Evolutionary conservation across 2,113 vertebrate species (phyloP), one percentile per base, ranked within the genome.

Genomic region (Spilogale gracilis): DNA sequence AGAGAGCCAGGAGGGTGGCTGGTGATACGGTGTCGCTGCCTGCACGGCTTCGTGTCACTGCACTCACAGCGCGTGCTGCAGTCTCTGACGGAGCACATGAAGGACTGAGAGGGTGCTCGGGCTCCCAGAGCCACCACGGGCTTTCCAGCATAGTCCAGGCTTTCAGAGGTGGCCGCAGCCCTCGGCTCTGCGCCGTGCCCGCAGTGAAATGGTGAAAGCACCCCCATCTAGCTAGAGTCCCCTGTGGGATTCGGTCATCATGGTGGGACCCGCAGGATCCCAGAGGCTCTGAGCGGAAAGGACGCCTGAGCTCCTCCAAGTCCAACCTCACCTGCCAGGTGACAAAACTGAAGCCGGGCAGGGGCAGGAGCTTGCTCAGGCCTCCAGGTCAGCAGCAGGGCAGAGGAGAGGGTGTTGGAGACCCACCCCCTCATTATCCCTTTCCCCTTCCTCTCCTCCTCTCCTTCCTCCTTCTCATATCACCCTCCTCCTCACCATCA

Each of bases 201-300:
- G 0, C 0, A 0, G 43, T 0, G 2, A 20, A 1, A 1, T 4
- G n/a, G 21, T 45, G 69, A 0, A 11, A 13, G 25, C 3, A 0
- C 73, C 2, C 25, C 0, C 0, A 13, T 5, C 60, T 23, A 6
- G n/a, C 2, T 21, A 14, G 58, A 3, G 52, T 25, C 27, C 5
- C 0, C 58, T 0, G 10, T 10, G 6, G 38, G 7, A 32, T 4
- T 30, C 13, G 2, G 21, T 0, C 32, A 0, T 48, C 50, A 8
- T 3, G 9, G 43, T 18, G 9, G 38, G 30, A 30, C 20, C 32
- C 3, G 30, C 25, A 58, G 54, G 23, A 9, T 12, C 81, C 60
- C 67, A 81, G 74, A 21, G 76, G 6, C 23, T 12, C 5, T 2
- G 30, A 43, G 48, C 2, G 14, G 20, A 45, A 58, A 74, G 43